Conservation (phyloP, 2,888 invertebrate genomes). For the Enchytraeus crypticus region DNA sequence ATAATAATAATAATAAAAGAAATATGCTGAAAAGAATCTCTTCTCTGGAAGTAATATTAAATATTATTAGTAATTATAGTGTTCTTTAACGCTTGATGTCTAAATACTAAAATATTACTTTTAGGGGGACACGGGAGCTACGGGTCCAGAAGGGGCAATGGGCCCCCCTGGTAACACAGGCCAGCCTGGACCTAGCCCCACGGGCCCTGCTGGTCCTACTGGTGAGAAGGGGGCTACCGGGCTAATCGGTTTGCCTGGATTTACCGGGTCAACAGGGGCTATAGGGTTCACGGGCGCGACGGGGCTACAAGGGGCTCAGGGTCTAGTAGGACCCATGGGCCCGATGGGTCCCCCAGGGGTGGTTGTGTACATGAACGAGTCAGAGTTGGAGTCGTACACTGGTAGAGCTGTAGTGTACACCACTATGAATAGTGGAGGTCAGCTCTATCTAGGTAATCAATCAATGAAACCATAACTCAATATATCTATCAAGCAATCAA, state of each 20-base stretch:
- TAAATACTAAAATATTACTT: neutral
- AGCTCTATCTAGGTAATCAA: too few relatives aligned
- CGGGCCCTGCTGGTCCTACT: neutral
- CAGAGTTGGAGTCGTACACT: neutral
- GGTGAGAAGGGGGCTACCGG: constrained; percentile 1
- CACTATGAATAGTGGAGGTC: too few relatives aligned
- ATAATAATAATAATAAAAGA: neutral
- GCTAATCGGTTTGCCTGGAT: neutral
- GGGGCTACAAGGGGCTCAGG: neutral
- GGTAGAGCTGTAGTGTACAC: neutral
- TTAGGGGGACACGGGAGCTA: neutral
- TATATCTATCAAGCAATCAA: too few relatives aligned
- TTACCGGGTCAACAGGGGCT: neutral
- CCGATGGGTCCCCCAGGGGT: neutral
- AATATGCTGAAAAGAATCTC: neutral
- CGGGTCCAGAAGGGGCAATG: constrained; percentile 1
- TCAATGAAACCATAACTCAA: too few relatives aligned
- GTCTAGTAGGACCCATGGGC: neutral
- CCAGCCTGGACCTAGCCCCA: neutral
- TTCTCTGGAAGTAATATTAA: too few relatives aligned
- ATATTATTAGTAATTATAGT: neutral
- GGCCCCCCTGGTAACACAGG: neutral
- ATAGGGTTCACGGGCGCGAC: neutral
- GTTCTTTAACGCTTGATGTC: neutral
- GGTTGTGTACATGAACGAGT: constrained; percentile 1